A percentile compares a stretch with the other conserved stretches of the same genome.
Conservation (phyloP, 2,113 vertebrate species). For the Nettapus auritus region DNA sequence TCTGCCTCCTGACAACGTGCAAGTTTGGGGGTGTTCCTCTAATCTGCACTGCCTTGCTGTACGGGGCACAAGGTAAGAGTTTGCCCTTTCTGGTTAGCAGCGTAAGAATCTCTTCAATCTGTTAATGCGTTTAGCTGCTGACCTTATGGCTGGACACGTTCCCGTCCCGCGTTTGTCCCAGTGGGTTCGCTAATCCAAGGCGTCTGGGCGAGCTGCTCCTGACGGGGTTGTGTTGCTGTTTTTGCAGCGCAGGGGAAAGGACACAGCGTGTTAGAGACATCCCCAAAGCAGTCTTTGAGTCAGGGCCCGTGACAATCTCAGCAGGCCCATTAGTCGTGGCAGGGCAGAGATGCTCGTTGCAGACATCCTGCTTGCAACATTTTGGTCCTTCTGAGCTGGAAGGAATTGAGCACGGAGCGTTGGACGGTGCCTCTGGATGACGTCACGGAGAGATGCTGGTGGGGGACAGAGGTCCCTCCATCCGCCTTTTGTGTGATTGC, state of each 20-base stretch:
- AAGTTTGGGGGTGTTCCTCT: neutral
- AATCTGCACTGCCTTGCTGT: neutral
- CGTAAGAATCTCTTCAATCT: neutral
- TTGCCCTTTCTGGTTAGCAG: neutral
- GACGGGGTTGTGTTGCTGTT: neutral
- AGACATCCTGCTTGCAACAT: neutral
- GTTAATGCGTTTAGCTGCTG: neutral
- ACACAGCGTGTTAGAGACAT: neutral
- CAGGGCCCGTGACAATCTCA: neutral
- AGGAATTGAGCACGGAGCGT: neutral
- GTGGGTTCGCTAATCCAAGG: neutral
- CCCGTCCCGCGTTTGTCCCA: neutral
- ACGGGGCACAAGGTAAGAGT: neutral
- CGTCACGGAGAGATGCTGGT: neutral
- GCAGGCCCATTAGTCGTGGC: neutral
- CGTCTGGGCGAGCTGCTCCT: rapidly evolving
- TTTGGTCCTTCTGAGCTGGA: neutral
- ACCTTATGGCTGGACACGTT: neutral
- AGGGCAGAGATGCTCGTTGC: neutral
- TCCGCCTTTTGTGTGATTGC: neutral
- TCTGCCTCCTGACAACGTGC: neutral
- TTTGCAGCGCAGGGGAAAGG: neutral
- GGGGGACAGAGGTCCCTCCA: neutral
- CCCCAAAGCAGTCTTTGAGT: neutral
- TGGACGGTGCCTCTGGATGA: neutral